Base-by-base conservation (phyloP, 2,888 invertebrate genomes). In the Dicranocentrus wangi region DNA sequence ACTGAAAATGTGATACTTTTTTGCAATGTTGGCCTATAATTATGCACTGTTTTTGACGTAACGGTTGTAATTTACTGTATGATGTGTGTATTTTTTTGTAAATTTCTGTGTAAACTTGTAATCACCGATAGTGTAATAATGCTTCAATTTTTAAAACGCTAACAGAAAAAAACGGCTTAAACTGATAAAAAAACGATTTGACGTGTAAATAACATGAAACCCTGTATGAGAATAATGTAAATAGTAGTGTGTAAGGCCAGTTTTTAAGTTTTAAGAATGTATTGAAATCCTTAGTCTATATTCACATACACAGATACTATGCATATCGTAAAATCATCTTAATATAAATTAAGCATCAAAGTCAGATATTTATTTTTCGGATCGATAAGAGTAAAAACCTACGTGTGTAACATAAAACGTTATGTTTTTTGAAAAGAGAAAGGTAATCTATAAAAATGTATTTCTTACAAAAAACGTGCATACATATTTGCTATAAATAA, bases 221-320 rank as follows among this genome's bases (percentile, higher is more conserved):
- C 66, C 69, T 81, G 80, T 81, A 81, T 81, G 68, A 28, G 80
- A 81, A 81, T 75, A 73, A 81, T 81, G 80, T 81, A 81, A 39
- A 81, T 81, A 81, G 21, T 80, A 80, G 79, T 7, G 19, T 43
- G 21, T 75, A 73, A 73, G 75, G 69, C 55, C 65, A 72, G 28
- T 72, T 66, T 71, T 3, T 63, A 55, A 21, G 23, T 55, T 55
- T 2, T 19, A 21, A 10, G 3, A 47, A 47, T 47, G 47, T 32
- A 10, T 32, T 32, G 10, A 32, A 32, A 10, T 32, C 32, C 5
- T 32, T 32, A 32, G 32, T 32, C 10, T 32, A 10, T n/a, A n/a
- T n/a, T n/a, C n/a, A n/a, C n/a, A 32, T 32, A 32, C 32, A 32
- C 32, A 32, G 32, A 32, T 10, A 32, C 32, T 32, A 10, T 47